Conservation (phyloP, 2,888 invertebrate species). For the Meloe dianella region DNA sequence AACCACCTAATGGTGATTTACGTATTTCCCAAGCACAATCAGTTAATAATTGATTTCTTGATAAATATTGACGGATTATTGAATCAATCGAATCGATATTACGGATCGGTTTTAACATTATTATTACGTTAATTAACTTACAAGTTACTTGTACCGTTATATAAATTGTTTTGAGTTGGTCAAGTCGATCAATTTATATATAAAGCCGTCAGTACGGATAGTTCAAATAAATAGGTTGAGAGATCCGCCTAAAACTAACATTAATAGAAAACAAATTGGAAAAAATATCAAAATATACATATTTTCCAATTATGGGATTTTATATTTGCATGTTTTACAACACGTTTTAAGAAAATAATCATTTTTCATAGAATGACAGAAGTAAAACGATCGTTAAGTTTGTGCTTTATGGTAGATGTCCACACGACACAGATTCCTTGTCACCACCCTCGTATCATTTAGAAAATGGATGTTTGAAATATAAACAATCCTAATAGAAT, state of each 20-base stretch:
- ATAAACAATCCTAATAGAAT: neutral
- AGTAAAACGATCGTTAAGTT: neutral
- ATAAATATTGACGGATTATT: neutral
- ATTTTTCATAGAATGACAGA: no score
- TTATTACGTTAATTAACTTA: neutral
- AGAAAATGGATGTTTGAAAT: no score
- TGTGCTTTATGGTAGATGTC: neutral
- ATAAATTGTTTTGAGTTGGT: neutral
- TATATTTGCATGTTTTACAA: neutral
- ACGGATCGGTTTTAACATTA: neutral
- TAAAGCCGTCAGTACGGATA: neutral
- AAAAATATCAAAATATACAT: neutral
- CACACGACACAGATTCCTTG: no score
- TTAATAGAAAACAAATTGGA: neutral
- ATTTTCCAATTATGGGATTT: neutral
- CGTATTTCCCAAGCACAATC: conserved; percentile 64
- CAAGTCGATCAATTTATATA: neutral
- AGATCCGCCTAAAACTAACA: neutral
- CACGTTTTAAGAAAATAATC: neutral
- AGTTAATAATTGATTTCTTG: neutral
- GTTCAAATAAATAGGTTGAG: neutral
- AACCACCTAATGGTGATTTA: conserved; percentile 69
- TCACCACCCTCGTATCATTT: no score
- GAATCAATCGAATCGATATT: neutral
- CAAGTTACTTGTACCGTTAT: neutral